These are phyloP conservation scores for Bemisia tabaci DNA, from an alignment of 1,140 invertebrate genomes.

Conservation along the genomic window DNA sequence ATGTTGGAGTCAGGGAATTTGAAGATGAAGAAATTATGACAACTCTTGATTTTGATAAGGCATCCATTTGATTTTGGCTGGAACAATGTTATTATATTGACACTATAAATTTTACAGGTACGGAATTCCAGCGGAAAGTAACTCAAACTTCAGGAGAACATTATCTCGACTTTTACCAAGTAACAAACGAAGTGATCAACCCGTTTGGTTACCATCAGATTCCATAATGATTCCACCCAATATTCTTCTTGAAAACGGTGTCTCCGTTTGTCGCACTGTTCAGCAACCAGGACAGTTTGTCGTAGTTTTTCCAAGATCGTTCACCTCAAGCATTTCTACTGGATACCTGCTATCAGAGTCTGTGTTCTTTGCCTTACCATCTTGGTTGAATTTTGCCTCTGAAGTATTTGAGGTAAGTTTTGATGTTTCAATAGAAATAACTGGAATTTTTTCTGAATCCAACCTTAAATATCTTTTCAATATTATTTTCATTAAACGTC, in stretches of 20 bases:
- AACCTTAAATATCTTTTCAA: no score
- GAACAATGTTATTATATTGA: no score
- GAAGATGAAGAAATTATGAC: no score
- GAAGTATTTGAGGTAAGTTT: conserved; percentile 54
- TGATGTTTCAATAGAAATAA: no score
- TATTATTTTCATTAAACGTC: no score
- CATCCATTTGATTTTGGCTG: no score
- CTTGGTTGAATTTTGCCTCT: conserved; percentile 62
- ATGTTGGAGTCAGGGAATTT: no score
- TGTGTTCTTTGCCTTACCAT: conserved; percentile 73
- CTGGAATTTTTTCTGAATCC: no score
- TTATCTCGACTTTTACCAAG: conserved; percentile 67
- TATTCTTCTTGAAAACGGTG: conserved; percentile 55
- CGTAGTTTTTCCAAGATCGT: conserved; percentile 79
- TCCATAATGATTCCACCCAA: conserved; percentile 84
- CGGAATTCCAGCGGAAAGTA: conserved; percentile 65
- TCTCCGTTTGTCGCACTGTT: conserved; percentile 60
- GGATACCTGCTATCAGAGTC: conserved; percentile 86
- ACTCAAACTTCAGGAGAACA: conserved; percentile 54
- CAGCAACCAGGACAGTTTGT: conserved; percentile 84
- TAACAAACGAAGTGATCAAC: conserved; percentile 52
- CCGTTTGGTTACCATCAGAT: conserved; percentile 79
- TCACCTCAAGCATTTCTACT: conserved; percentile 77
- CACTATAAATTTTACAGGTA: no score
- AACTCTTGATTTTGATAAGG: no score